Conservation (phyloP, 2,797 vertebrate genomes). For the Myotis daubentonii region DNA sequence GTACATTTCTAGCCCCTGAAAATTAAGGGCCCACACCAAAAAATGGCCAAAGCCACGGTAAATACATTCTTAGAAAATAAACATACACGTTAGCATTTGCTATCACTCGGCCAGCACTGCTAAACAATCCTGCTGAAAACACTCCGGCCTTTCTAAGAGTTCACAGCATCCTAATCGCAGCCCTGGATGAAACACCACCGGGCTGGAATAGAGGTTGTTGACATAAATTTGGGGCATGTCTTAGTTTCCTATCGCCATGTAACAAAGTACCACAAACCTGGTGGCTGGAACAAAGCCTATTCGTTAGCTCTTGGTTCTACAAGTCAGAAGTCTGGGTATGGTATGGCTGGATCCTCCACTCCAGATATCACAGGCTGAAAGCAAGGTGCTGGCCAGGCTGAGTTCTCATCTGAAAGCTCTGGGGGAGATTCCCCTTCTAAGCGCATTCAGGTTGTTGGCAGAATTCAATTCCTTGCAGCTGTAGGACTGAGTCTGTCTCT, state of each 20-base stretch:
- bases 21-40: neutral
- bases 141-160: neutral
- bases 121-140: neutral
- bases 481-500: neutral
- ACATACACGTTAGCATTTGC: neutral
- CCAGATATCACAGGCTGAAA: neutral
- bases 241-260: neutral
- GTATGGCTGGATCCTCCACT: neutral
- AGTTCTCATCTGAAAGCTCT: neutral
- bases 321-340: neutral
- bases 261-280: neutral
- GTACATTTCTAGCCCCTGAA: neutral
- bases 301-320: neutral
- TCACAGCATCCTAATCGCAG: neutral
- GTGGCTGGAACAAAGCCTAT: neutral
- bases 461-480: neutral
- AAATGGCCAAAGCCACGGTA: neutral
- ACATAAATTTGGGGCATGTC: neutral
- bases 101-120: neutral
- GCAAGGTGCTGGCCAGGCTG: neutral
- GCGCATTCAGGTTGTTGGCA: neutral
- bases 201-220: neutral
- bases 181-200: neutral
- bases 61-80: slow-evolving; percentile 11
- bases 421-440: neutral